Conservation (phyloP, 2,113 vertebrate species). For the Platysternon megacephalum region DNA sequence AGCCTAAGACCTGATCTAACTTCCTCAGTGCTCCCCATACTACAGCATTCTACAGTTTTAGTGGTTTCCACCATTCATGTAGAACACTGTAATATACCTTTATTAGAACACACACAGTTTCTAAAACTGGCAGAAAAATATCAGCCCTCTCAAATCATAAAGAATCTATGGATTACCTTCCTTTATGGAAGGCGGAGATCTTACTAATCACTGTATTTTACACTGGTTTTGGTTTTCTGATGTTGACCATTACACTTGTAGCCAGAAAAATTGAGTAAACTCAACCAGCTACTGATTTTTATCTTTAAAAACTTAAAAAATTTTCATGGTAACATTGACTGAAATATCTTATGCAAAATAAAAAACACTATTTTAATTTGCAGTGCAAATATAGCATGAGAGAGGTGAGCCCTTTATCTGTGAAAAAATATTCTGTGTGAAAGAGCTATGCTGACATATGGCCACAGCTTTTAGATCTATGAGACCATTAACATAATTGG, state of each 20-base stretch:
- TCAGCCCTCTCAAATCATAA: neutral
- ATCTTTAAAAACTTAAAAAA: neutral
- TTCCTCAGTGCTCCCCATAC: neutral
- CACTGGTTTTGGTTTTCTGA: neutral
- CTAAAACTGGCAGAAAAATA: neutral
- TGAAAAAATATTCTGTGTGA: neutral
- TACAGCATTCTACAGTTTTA: neutral
- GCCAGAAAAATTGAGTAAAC: neutral
- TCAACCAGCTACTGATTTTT: neutral
- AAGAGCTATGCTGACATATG: conserved; percentile 21
- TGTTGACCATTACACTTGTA: neutral
- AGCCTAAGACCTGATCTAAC: neutral
- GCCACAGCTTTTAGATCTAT: conserved; percentile 60
- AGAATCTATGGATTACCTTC: neutral
- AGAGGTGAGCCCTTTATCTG: conserved; percentile 33
- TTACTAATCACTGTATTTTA: neutral
- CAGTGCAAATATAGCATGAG: neutral
- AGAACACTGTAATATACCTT: neutral
- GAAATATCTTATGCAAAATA: conserved; percentile 21
- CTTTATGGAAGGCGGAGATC: neutral
- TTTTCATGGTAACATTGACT: conserved; percentile 11
- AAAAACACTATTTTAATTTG: neutral
- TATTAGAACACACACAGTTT: neutral
- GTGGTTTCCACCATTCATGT: neutral
- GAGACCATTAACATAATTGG: conserved; percentile 77